These are phyloP conservation scores for Octomys mimax DNA, from an alignment of 2,797 vertebrate species.

Conservation along the genomic window DNA sequence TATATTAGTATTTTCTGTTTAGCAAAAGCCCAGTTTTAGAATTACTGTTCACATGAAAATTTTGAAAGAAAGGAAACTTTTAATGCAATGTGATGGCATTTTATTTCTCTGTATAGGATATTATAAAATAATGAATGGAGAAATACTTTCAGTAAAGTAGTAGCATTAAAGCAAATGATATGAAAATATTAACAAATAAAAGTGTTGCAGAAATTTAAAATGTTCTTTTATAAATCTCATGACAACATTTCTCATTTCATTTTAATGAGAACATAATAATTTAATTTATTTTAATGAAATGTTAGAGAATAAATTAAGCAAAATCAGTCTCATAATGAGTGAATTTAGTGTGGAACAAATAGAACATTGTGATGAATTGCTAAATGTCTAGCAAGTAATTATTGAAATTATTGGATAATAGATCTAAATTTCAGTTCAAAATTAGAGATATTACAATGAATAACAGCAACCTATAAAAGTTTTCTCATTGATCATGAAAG, in stretches of 20 bases:
- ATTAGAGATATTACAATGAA: slow-evolving; percentile 2
- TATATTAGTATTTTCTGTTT: not conserved
- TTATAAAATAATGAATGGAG: slow-evolving; percentile 47
- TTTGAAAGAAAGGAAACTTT: not conserved
- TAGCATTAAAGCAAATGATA: not conserved
- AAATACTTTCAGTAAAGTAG: slow-evolving; percentile 45
- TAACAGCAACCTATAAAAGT: slow-evolving; percentile 12
- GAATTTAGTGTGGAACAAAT: slow-evolving; percentile 70
- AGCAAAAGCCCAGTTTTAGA: not conserved
- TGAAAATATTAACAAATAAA: slow-evolving; percentile 70
- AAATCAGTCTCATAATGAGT: slow-evolving; percentile 78
- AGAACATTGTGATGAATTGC: slow-evolving; percentile 79
- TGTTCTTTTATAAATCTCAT: slow-evolving; percentile 66
- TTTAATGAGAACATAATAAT: slow-evolving; percentile 78
- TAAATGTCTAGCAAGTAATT: slow-evolving; percentile 74
- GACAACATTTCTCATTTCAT: slow-evolving; percentile 70
- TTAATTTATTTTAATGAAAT: slow-evolving; percentile 83
- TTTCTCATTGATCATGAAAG: slow-evolving; percentile 57
- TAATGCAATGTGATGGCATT: not conserved
- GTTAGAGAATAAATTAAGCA: slow-evolving; percentile 78
- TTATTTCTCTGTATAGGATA: not conserved
- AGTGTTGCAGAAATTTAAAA: slow-evolving; percentile 57
- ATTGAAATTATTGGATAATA: slow-evolving; percentile 77
- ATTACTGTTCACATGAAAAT: slow-evolving; percentile 4
- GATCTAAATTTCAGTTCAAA: slow-evolving; percentile 66